These are phyloP conservation scores for Callimorpha dominula DNA, from an alignment of 2,888 invertebrate genomes.

Conservation along the genomic window DNA sequence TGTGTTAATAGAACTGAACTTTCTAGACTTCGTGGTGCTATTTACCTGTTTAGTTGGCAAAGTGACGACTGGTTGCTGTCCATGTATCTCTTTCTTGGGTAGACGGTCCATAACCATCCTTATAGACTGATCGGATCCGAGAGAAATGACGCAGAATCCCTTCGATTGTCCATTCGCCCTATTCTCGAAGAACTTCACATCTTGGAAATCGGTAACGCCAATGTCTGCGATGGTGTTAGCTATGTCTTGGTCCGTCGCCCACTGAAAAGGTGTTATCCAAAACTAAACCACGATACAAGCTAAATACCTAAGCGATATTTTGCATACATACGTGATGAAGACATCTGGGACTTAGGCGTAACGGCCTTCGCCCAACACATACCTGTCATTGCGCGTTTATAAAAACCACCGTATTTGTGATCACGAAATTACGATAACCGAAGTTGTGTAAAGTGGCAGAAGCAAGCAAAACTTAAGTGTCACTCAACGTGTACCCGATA, in stretches of 20 bases:
- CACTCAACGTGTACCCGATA: slow-evolving; percentile 29
- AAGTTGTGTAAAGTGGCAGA: slow-evolving; percentile 25
- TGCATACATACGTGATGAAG: slow-evolving; percentile 51
- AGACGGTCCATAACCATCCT: slow-evolving; percentile 96
- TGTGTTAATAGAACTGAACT: neutral
- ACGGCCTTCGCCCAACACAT: slow-evolving; percentile 49
- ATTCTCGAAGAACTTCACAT: slow-evolving; percentile 99
- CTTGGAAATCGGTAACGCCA: slow-evolving; percentile 97
- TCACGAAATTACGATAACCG: slow-evolving; percentile 29
- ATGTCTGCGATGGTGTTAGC: slow-evolving; percentile 95
- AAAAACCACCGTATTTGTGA: slow-evolving; percentile 25
- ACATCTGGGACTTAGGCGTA: slow-evolving; percentile 43
- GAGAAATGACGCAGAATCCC: slow-evolving; percentile 98
- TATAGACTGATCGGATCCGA: slow-evolving; percentile 97
- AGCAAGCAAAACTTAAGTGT: slow-evolving; percentile 29
- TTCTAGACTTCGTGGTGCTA: slow-evolving; percentile 1
- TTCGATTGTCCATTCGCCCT: slow-evolving; percentile 99
- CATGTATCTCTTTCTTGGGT: slow-evolving; percentile 98
- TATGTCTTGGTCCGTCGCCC: slow-evolving; percentile 99
- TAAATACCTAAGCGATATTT: slow-evolving; percentile 40
- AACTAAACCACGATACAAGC: slow-evolving; percentile 69
- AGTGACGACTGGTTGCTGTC: slow-evolving; percentile 97
- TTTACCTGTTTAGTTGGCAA: slow-evolving; percentile 96
- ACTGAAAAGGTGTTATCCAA: slow-evolving; percentile 88
- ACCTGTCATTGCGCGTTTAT: slow-evolving; percentile 49